Evolutionary conservation across 2,888 invertebrate genomes (phyloP).

Genomic region (Netelia melanura): DNA sequence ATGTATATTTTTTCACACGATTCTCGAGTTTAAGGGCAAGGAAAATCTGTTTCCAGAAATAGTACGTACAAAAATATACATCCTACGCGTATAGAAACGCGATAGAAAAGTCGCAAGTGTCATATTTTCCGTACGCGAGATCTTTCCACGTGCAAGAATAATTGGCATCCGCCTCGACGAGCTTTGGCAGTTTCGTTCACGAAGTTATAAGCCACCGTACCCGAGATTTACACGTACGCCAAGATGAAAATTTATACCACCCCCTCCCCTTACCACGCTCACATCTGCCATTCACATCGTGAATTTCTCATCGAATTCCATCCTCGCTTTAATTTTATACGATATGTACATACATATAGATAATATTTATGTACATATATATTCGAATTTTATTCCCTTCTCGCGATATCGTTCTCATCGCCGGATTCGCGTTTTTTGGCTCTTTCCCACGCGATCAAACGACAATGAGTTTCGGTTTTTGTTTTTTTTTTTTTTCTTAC

Average conservation of each 20-base stretch:
- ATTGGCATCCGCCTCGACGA: constrained; percentile 47
- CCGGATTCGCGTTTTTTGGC: neutral
- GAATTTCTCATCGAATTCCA: constrained; percentile 35
- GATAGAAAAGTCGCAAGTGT: constrained; percentile 4
- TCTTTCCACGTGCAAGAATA: constrained; percentile 28
- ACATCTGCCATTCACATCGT: constrained; percentile 31
- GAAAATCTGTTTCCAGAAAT: constrained; percentile 14
- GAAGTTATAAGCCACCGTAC: neutral
- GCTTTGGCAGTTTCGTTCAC: constrained; percentile 29
- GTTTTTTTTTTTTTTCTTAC: constrained; percentile 9
- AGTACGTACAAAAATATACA: constrained; percentile 17
- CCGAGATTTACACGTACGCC: neutral
- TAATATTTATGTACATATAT: neutral
- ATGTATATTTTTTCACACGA: neutral
- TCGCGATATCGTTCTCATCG: constrained; percentile 20
- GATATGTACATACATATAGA: neutral
- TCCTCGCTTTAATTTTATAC: neutral
- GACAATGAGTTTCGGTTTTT: constrained; percentile 26
- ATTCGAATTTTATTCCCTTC: constrained; percentile 2
- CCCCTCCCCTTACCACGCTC: neutral
- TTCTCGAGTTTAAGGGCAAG: constrained; percentile 22
- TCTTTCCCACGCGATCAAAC: constrained; percentile 42
- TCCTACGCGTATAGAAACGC: neutral
- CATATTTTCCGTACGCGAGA: constrained; percentile 15
- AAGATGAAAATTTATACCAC: constrained; percentile 18